phyloP scores from a whole-genome alignment of 2,113 vertebrate genomes.

The Picathartes gymnocephalus region DNA sequence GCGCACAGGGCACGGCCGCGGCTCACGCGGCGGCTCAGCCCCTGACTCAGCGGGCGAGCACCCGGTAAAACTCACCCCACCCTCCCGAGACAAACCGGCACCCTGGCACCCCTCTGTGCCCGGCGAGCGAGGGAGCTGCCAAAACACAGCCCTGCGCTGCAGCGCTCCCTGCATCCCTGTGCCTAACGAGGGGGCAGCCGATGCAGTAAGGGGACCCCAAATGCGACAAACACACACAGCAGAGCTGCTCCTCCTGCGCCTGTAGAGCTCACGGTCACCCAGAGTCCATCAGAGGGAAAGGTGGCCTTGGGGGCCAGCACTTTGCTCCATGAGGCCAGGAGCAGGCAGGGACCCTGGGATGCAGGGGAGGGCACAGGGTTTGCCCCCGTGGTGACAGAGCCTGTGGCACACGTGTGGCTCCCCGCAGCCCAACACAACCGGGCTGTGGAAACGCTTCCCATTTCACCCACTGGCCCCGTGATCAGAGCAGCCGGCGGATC shows the following conservation, averaged over 20 bases:
- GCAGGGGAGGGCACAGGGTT: neutral
- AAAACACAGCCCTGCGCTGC: neutral
- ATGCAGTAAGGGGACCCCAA: fast-evolving
- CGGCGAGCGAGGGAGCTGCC: fast-evolving
- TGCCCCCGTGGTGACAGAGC: neutral
- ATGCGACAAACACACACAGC: fast-evolving
- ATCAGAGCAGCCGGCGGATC: neutral
- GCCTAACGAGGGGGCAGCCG: fast-evolving
- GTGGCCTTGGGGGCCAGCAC: neutral
- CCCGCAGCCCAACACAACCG: neutral
- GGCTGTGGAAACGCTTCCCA: neutral
- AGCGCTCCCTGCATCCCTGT: neutral
- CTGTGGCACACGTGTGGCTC: neutral
- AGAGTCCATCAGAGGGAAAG: neutral
- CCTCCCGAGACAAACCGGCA: neutral
- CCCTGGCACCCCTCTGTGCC: neutral
- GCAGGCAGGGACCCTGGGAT: neutral
- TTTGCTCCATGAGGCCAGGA: neutral
- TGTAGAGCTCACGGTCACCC: neutral
- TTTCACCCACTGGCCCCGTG: neutral
- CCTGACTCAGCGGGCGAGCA: neutral
- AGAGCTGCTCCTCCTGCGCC: neutral
- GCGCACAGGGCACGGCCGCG: neutral
- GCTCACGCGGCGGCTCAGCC: neutral
- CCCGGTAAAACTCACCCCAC: neutral